Base-by-base conservation (phyloP, 2,888 invertebrate genomes). In the Acronicta leporina region DNA sequence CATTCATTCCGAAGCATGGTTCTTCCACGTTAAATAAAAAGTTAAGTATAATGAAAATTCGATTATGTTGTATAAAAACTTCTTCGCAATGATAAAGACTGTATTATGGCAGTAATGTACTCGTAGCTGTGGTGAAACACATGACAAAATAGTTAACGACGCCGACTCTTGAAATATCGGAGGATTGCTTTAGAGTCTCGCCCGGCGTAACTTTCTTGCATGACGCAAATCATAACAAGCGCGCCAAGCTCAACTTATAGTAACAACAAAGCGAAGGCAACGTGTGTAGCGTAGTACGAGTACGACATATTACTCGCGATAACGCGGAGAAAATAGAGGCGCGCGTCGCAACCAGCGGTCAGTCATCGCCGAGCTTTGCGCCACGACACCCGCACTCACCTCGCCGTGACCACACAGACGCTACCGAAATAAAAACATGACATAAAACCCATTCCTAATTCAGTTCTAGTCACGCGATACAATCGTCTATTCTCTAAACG, bases 391-490 rank as follows among this genome's bases (percentile, higher is more conserved):
- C 83, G 84, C 54, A 48, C 52, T 15, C 44, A 61, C 53, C 48
- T 64, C 57, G 57, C 59, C 27, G 55, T 52, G 9, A 33, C 33
- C 11, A 14, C 16, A 55, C 51, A 47, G 42, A 48, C 35, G 11
- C 40, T 48, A 61, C 27, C 57, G 48, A 60, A 68, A 68, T 49
- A 65, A 77, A 75, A 82, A 75, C 71, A 83, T 82, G 75, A 82
- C 73, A 81, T 78, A 81, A 75, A 82, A 72, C 53, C 53, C 20
- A 48, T 63, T 63, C 48, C 14, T 13, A 43, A 61, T 40, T 33
- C 47, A 58, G 30, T 54, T 60, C 41, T 48, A 65, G 49, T 63
- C 57, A 68, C 73, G 59, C 63, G 44, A 62, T 78, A 50, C 15
- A 50, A 53, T 48, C 50, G n/a, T 41, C 15, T 49, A 47, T 33